Evolutionary conservation across 1,140 invertebrate genomes (phyloP).

Genomic region (Hyphantria cunea): DNA sequence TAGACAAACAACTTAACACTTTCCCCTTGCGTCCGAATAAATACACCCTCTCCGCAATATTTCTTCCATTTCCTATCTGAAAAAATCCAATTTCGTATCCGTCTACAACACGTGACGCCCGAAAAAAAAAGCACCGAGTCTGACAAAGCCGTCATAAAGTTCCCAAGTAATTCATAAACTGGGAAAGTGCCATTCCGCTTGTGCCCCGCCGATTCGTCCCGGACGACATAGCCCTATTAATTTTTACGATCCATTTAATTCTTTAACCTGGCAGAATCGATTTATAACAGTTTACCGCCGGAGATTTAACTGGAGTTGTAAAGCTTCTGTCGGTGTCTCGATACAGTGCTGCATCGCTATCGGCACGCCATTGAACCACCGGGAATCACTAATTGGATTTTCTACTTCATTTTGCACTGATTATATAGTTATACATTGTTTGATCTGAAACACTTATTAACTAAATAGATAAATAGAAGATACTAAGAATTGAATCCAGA

Average conservation of each 20-base stretch:
- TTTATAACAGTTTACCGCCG: slow-evolving; percentile 74
- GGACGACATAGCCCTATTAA: slow-evolving; percentile 70
- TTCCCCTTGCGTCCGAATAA: slow-evolving; percentile 8
- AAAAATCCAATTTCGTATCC: slow-evolving; percentile 77
- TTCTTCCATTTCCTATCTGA: slow-evolving; percentile 55
- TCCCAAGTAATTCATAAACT: slow-evolving; percentile 74
- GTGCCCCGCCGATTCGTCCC: slow-evolving; percentile 42
- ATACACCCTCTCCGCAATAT: slow-evolving; percentile 41
- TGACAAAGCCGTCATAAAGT: slow-evolving; percentile 75
- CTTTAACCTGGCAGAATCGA: slow-evolving; percentile 77
- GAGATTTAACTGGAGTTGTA: slow-evolving; percentile 64
- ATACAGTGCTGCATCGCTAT: slow-evolving; percentile 36
- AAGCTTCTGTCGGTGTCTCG: slow-evolving; percentile 62
- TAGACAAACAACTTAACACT: slow-evolving; percentile 30
- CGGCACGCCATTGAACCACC: slow-evolving; percentile 49
- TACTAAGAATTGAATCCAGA: too few species aligned
- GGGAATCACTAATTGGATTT: slow-evolving; percentile 58
- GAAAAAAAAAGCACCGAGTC: slow-evolving; percentile 55
- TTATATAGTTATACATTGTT: slow-evolving; percentile 15
- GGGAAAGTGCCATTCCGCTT: slow-evolving; percentile 57
- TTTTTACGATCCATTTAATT: slow-evolving; percentile 79
- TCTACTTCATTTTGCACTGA: slow-evolving; percentile 26
- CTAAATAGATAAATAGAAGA: too few species aligned
- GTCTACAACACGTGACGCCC: slow-evolving; percentile 73
- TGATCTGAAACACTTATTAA: neutral